Evolutionary conservation across 2,797 vertebrate genomes (phyloP).

Genomic region (Lagocephalus sceleratus): DNA sequence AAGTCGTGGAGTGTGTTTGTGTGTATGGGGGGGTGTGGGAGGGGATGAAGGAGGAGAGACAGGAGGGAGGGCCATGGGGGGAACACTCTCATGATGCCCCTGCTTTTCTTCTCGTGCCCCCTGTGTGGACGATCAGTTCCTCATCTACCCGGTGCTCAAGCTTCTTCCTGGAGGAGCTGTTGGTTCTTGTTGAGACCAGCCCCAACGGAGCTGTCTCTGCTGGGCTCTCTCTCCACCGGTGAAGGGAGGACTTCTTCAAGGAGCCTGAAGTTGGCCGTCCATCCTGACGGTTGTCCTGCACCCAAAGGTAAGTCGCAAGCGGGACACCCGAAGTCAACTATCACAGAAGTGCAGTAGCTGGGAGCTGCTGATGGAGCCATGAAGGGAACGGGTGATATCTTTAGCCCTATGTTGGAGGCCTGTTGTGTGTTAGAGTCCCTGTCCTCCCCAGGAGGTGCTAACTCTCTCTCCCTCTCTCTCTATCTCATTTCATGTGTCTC

Average conservation of each 20-base stretch:
- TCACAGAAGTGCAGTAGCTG: not conserved
- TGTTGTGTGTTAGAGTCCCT: constrained; percentile 14
- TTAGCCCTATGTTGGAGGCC: constrained; percentile 20
- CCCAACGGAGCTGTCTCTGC: not conserved
- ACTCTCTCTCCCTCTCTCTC: not conserved
- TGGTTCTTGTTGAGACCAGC: not conserved
- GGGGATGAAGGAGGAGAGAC: constrained; percentile 52
- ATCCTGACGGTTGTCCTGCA: not conserved
- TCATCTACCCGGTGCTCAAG: constrained; percentile 54
- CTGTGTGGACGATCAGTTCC: constrained; percentile 72
- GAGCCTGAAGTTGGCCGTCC: constrained; percentile 15
- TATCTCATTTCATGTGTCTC: not conserved
- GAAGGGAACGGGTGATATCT: constrained; percentile 9
- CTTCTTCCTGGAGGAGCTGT: constrained; percentile 9
- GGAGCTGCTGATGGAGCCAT: constrained; percentile 4
- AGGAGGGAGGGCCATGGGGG: constrained; percentile 51
- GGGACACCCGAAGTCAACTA: not conserved
- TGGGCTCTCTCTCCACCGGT: constrained; percentile 6
- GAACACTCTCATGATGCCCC: constrained; percentile 67
- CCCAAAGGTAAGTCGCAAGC: constrained; percentile 48
- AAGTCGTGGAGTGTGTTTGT: constrained; percentile 26
- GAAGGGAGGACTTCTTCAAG: constrained; percentile 20
- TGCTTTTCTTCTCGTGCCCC: constrained; percentile 71
- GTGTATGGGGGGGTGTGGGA: constrained; percentile 28
- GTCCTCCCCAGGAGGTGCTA: constrained; percentile 21